Base-by-base conservation (phyloP, 1,140 invertebrate species). In the Capitella teleta region DNA sequence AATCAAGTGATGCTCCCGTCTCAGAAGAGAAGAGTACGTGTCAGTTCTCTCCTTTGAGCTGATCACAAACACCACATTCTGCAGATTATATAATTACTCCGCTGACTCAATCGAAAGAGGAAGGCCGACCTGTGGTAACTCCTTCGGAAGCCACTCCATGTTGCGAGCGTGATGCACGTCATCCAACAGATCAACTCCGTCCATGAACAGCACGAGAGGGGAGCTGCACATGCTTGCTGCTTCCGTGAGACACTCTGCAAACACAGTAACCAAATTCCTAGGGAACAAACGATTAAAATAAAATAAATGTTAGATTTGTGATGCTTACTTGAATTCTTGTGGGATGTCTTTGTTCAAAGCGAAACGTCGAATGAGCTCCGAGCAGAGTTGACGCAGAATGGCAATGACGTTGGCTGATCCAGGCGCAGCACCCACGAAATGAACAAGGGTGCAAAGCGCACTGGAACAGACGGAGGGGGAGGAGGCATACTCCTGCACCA, bases 141-240 rank as follows among this genome's bases (percentile, higher is more conserved):
- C 54, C 12, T 54, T 41, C 26, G 67, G 64, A 14, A 72, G 43
- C 70, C 70, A 70, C 23, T 63, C 61, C 45, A 72, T 41, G 41
- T 57, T 66, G 43, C 55, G 54, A 5, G 67, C 65, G 40, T 67
- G 57, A 43, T 64, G 49, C 23, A 49, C 57, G 51, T 59, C 55
- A 18, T 68, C 64, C 60, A 72, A 61, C 23, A 56, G 38, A 43
- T 72, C 68, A 10, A 70, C 26, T 18, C 67, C 67, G 60, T 72
- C 70, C n/a, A 72, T 50, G 53, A 72, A 64, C 1, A 72, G 18
- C 4, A 66, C 57, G 10, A 70, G 43, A 1, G 63, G 54, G 12
- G 24, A n/a, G n/a, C 48, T 37, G 53, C 59, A 61, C 16, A 52
- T 18, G 10, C 47, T 46, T 5, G 50, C 59, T 12, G 58, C 59